Conservation (phyloP, 2,888 invertebrate genomes). For the Helleia helle region DNA sequence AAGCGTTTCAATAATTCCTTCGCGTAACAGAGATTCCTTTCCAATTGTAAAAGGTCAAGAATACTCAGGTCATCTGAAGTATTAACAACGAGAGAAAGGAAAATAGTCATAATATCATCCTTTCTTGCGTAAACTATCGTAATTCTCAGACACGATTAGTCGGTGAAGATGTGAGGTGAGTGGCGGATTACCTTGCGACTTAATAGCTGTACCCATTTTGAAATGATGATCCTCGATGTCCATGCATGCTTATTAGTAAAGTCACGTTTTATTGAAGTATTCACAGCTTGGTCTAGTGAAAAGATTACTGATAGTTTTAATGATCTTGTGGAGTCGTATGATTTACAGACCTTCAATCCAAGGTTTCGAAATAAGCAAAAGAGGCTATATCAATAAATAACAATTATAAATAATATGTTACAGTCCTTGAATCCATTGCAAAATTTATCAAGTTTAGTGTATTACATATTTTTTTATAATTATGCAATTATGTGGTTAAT, state of each 20-base stretch:
- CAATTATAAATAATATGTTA: not conserved
- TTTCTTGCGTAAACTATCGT: conserved; percentile 19
- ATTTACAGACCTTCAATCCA: not conserved
- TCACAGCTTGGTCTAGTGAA: not conserved
- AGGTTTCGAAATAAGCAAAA: not conserved
- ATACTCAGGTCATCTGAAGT: conserved; percentile 2
- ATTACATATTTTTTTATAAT: no score
- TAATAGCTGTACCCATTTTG: conserved; percentile 34
- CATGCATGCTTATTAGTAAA: conserved; percentile 20
- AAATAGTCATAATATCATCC: conserved; percentile 15
- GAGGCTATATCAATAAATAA: not conserved
- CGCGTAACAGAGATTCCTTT: conserved; percentile 6
- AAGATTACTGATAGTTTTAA: not conserved
- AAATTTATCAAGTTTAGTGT: no score
- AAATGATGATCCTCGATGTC: conserved; percentile 28
- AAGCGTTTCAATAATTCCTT: no score
- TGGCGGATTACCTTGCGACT: conserved; percentile 36
- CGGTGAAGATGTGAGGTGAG: conserved; percentile 23
- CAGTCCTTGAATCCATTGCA: not conserved
- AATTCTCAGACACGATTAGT: conserved; percentile 9
- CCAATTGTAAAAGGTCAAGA: conserved; percentile 4
- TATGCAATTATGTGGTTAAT: no score
- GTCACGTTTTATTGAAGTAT: conserved; percentile 14
- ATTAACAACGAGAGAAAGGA: conserved; percentile 7
- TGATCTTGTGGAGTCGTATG: not conserved